Conservation (phyloP, 2,888 invertebrate species). For the Aplocera efformata region DNA sequence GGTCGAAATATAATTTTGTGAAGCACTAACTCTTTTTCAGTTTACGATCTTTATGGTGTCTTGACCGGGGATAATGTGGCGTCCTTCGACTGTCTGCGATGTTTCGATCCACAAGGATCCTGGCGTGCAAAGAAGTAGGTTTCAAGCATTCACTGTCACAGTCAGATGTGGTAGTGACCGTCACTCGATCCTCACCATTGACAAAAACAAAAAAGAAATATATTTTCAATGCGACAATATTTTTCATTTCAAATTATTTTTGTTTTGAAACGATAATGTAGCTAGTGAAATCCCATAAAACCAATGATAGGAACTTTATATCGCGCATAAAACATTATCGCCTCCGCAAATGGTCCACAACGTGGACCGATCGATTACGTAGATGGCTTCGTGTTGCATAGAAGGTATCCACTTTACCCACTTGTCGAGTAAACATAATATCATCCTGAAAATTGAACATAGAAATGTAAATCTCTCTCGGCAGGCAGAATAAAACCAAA, state of each 20-base stretch:
- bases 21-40: slow-evolving; percentile 31
- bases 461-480: not conserved
- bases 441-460: not conserved
- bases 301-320: slow-evolving; percentile 39
- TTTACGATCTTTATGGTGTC: slow-evolving; percentile 1
- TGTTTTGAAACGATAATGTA: slow-evolving; percentile 31
- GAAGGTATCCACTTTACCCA: slow-evolving; percentile 7
- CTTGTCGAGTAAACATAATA: not conserved
- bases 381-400: slow-evolving; percentile 9
- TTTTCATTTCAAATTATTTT: slow-evolving; percentile 25
- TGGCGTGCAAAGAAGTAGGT: slow-evolving; percentile 34
- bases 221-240: slow-evolving; percentile 13
- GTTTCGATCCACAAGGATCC: slow-evolving; percentile 29
- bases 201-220: slow-evolving; percentile 14
- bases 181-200: slow-evolving; percentile 18
- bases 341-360: slow-evolving; percentile 28
- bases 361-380: slow-evolving; percentile 22
- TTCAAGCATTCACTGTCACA: slow-evolving; percentile 31
- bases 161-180: slow-evolving; percentile 36
- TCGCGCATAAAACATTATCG: slow-evolving; percentile 47
- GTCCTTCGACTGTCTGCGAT: slow-evolving; percentile 14
- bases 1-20: not conserved
- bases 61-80: slow-evolving; percentile 30
- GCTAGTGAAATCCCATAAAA: slow-evolving; percentile 26
- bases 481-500: not conserved